Conservation (phyloP, 2,113 vertebrate genomes). For the Panthera uncia region DNA sequence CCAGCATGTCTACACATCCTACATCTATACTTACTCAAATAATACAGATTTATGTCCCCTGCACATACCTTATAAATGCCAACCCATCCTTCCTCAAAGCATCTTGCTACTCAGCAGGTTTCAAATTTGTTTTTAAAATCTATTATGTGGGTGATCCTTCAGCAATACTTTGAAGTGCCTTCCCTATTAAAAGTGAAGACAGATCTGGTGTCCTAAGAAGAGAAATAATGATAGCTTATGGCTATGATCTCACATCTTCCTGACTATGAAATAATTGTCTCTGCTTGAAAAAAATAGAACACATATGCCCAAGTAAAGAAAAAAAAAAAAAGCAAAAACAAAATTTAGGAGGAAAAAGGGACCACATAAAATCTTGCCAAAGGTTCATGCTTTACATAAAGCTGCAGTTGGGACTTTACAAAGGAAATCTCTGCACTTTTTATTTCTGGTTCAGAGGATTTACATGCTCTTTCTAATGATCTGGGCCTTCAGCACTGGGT, state of each 20-base stretch:
- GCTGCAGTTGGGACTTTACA: slow-evolving; percentile 80
- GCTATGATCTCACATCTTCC: not conserved
- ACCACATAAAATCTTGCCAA: slow-evolving; percentile 59
- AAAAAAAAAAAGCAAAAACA: not conserved
- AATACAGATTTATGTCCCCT: not conserved
- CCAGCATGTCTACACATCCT: not conserved
- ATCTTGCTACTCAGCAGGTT: not conserved
- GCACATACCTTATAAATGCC: not conserved
- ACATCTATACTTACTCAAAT: slow-evolving; percentile 23
- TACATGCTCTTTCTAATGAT: slow-evolving; percentile 89
- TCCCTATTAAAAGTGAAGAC: not conserved
- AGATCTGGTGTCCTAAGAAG: not conserved
- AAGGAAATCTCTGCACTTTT: slow-evolving; percentile 86
- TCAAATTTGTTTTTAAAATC: slow-evolving; percentile 5
- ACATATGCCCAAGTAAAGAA: slow-evolving; percentile 3
- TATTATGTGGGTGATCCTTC: not conserved
- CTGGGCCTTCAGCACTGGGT: slow-evolving; percentile 83
- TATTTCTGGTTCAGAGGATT: slow-evolving; percentile 90
- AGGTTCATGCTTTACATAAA: slow-evolving; percentile 81
- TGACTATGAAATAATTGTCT: not conserved
- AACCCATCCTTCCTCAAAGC: not conserved
- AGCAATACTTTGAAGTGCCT: slow-evolving; percentile 36
- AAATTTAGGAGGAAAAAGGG: slow-evolving; percentile 38
- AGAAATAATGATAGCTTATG: not conserved
- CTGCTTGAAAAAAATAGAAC: not conserved